Conservation (phyloP, 2,888 invertebrate species). For the Aphodius sticticus region DNA sequence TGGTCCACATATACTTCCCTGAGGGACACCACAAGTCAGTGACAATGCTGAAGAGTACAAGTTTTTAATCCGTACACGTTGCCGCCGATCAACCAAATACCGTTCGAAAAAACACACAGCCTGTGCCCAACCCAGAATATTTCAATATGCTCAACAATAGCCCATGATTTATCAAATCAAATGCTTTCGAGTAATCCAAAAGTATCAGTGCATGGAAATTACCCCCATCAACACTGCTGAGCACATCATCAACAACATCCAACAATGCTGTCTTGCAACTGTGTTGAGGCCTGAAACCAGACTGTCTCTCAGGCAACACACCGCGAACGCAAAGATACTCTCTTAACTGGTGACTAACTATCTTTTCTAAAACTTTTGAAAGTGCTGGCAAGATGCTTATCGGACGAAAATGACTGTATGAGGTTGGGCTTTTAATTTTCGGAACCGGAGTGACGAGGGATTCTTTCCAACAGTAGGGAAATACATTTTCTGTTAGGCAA, state of each 20-base stretch:
- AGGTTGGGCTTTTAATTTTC: slow-evolving; percentile 6
- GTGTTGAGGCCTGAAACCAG: slow-evolving; percentile 28
- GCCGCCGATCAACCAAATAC: not conserved
- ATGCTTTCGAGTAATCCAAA: not conserved
- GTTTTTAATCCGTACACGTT: not conserved
- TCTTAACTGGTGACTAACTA: slow-evolving; percentile 16
- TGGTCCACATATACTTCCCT: not conserved
- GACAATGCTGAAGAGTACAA: not conserved
- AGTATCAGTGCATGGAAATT: not conserved
- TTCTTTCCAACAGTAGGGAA: slow-evolving; percentile 20
- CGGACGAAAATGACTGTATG: slow-evolving; percentile 15
- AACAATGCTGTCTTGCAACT: slow-evolving; percentile 21
- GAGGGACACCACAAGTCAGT: slow-evolving; percentile 13
- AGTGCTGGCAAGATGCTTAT: not conserved
- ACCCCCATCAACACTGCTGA: not conserved
- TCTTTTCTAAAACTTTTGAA: slow-evolving; percentile 27
- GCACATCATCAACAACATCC: slow-evolving; percentile 11
- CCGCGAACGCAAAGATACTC: slow-evolving; percentile 14
- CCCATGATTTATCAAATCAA: not conserved
- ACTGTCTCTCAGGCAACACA: slow-evolving; percentile 28
- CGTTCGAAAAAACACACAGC: not conserved
- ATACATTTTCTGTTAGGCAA: slow-evolving; percentile 14
- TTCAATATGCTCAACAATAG: not conserved
- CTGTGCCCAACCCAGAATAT: not conserved
- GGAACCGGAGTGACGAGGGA: slow-evolving; percentile 20